Base-by-base conservation (phyloP, 2,888 invertebrate species). In the Drosophila monieri region DNA sequence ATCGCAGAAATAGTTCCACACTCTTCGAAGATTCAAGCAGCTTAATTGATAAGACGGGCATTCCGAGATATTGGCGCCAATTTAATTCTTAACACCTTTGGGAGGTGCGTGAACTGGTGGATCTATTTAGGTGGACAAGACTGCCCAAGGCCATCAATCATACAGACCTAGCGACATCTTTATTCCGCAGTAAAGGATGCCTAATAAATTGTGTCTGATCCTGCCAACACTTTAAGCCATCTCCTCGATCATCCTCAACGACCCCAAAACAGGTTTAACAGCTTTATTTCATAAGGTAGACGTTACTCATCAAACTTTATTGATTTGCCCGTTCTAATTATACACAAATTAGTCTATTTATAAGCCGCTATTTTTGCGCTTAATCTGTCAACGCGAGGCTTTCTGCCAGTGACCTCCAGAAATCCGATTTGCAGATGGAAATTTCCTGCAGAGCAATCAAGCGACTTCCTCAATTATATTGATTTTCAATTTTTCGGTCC, bases 391-490 rank as follows among this genome's bases (percentile, higher is more conserved):
- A 44, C 32, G 25, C 25, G 6, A 70, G 62, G 21, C 21, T 21
- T 21, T 49, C 48, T 47, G n/a, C 25, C 32, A 30, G 43, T 58
- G 65, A 64, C 54, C 54, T 59, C 58, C 32, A 44, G 77, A 70
- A 79, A 75, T 73, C 52, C 51, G 70, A 51, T 76, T 68, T 18
- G 47, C 43, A 47, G 27, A 43, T 66, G 56, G 44, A 56, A 64
- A 48, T 72, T 51, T n/a, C 52, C 32, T 14, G 41, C 39, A 48
- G 57, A 55, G 61, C 59, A 80, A 76, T 76, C 86, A 78, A 76
- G 57, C 53, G 73, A 60, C 54, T 69, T 76, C 67, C 57, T 78
- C 78, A 71, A 80, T 68, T 58, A 72, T 80, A 85, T 80, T 76
- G 86, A 85, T 83, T 80, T 72, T 46, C 62, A 54, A 44, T 52